Percentiles rank a stretch among this genome's conserved stretches.
phyloP scores from a whole-genome alignment of 23 tunicate species.

The Halocynthia roretzi region DNA sequence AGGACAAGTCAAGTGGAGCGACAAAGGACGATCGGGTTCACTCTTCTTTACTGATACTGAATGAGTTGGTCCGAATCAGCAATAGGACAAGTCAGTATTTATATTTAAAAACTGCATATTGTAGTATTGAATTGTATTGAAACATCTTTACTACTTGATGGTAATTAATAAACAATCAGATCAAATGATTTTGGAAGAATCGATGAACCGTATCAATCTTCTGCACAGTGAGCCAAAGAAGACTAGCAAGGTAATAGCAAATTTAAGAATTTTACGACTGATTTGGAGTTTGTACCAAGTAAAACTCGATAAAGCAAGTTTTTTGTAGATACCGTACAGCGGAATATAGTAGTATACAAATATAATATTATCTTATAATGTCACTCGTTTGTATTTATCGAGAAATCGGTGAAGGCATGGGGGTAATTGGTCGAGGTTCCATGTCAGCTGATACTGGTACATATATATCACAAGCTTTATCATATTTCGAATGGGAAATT shows the following conservation, averaged over 20 bases:
- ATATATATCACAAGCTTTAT: too few species aligned
- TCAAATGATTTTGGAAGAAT: conserved; percentile 18
- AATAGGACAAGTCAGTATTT: background rate
- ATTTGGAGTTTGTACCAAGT: background rate
- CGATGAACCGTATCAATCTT: conserved; percentile 4
- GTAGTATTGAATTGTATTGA: too few species aligned
- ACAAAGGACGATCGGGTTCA: conserved; percentile 71
- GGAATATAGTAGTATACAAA: too few species aligned
- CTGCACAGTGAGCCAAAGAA: conserved; percentile 1
- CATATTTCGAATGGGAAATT: too few species aligned
- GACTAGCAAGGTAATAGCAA: conserved; percentile 11
- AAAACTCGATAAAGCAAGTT: too few species aligned
- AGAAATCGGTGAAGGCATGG: too few species aligned
- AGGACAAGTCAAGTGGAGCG: conserved; percentile 15
- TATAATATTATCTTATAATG: too few species aligned
- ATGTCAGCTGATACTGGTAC: too few species aligned
- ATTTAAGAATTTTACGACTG: background rate
- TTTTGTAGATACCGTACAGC: too few species aligned
- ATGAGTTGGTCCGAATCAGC: conserved; percentile 51
- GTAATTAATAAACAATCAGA: background rate
- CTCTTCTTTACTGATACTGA: conserved; percentile 51
- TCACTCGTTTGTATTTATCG: too few species aligned
- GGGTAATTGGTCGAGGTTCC: too few species aligned
- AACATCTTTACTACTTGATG: background rate
- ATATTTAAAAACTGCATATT: background rate